Evolutionary conservation across 1,140 invertebrate species (phyloP), one percentile per base, ranked within the genome.

Genomic region (Zaprionus ghesquierei): DNA sequence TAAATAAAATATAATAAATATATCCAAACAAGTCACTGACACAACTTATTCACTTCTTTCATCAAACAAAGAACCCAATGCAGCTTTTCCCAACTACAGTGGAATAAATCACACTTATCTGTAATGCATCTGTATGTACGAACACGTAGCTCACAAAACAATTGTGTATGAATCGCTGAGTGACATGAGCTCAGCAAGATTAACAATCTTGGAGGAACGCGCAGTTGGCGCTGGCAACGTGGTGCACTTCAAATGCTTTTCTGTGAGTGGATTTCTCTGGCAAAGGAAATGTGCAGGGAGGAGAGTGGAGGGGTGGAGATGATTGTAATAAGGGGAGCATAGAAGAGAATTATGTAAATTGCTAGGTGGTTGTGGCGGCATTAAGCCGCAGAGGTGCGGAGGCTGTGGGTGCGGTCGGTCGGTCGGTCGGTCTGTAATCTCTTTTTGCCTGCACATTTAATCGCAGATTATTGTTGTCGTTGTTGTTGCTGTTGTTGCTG

Each of bases 351-450:
- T 59, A 58, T 59, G 59, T 55, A 74, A 69, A 69, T 62, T 63
- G 22, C 35, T 50, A 20, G 18, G 62, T 61, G 62, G 62, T n/a
- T n/a, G n/a, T n/a, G n/a, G n/a, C n/a, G n/a, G n/a, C n/a, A n/a
- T n/a, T n/a, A n/a, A n/a, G n/a, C n/a, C n/a, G n/a, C 41, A 50
- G 25, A 15, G 55, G 66, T 61, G 56, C 51, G 46, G 25, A 60
- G 60, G 25, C 18, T 54, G 54, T 58, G 53, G 69, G 62, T 72
- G 69, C 46, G 60, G 74, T 59, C 35, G n/a, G n/a, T 41, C 29
- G 38, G 50, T 33, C 33, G 53, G 68, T 77, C 70, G 69, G 74
- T 64, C 44, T 49, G 44, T 73, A 68, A 74, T 70, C 55, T 55
- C 55, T 35, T 69, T n/a, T 54, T 69, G 58, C 41, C 22, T 61